Conservation (phyloP, 2,888 invertebrate genomes). For the Spilosoma lubricipeda region DNA sequence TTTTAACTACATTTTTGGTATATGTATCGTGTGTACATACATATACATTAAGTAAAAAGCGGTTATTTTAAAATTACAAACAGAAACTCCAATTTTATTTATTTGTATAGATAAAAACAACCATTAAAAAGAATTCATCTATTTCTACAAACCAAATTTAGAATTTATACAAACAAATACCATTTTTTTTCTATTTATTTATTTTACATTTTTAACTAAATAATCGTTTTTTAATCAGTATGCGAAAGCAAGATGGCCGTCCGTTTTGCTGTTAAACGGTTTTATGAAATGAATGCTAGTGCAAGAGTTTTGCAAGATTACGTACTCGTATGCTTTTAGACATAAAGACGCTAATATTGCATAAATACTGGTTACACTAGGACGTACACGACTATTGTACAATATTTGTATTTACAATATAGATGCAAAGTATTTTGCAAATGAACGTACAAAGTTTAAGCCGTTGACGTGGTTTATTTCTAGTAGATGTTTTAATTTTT, state of each 20-base stretch:
- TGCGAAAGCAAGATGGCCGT: background rate
- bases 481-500: too few species aligned
- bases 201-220: too few species aligned
- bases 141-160: background rate
- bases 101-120: background rate
- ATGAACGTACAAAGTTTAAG: background rate
- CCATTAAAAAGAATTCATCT: background rate
- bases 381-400: slow-evolving; percentile 37
- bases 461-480: background rate
- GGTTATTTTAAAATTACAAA: too few species aligned
- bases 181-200: too few species aligned
- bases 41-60: too few species aligned
- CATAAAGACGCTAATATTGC: slow-evolving; percentile 56
- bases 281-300: slow-evolving; percentile 47
- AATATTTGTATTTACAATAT: slow-evolving; percentile 31
- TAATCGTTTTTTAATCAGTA: background rate
- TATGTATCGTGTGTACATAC: too few species aligned
- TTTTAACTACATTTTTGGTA: too few species aligned
- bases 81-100: too few species aligned
- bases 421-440: background rate
- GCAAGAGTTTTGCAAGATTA: slow-evolving; percentile 48
- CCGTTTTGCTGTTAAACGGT: background rate
- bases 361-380: slow-evolving; percentile 44
- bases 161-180: too few species aligned
- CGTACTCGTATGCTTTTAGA: slow-evolving; percentile 38